These are phyloP conservation scores for Adrianichthys oophorus DNA, from an alignment of 2,797 vertebrate species.

Conservation along the genomic window DNA sequence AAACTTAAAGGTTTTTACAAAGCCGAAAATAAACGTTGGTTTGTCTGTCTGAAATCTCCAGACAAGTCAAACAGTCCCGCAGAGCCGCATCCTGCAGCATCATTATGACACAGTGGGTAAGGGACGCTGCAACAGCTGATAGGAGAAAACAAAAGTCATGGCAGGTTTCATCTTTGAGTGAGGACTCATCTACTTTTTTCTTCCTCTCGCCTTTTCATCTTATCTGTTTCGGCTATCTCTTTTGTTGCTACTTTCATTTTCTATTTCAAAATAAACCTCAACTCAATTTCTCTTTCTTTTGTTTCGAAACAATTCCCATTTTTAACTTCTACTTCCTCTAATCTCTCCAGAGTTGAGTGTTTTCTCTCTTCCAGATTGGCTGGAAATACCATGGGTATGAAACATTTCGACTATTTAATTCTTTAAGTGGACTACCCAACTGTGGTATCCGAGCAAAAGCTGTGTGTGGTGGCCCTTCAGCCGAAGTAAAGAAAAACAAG, in stretches of 20 bases:
- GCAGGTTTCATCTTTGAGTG: too few relatives aligned
- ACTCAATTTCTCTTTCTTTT: slow-evolving; percentile 42
- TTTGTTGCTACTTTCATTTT: slow-evolving; percentile 30
- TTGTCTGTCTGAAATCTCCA: too few relatives aligned
- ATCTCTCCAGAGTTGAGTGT: slow-evolving; percentile 10
- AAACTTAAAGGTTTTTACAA: too few relatives aligned
- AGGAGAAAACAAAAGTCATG: too few relatives aligned
- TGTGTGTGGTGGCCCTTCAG: slow-evolving; percentile 13
- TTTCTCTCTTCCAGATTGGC: slow-evolving; percentile 23
- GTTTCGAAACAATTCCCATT: slow-evolving; percentile 31
- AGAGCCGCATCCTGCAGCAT: too few relatives aligned
- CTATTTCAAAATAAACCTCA: slow-evolving; percentile 30
- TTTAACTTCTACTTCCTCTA: slow-evolving; percentile 2
- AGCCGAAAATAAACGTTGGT: too few relatives aligned
- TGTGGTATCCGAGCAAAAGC: slow-evolving; percentile 44
- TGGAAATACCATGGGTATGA: slow-evolving; percentile 21
- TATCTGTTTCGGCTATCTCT: slow-evolving; percentile 7
- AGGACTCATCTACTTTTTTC: slow-evolving; percentile 11
- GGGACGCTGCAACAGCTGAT: too few relatives aligned
- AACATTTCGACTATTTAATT: slow-evolving; percentile 39
- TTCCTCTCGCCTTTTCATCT: slow-evolving; percentile 1
- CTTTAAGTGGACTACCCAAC: slow-evolving; percentile 48
- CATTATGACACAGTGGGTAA: too few relatives aligned
- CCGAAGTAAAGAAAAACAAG: slow-evolving; percentile 9
- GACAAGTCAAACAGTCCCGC: too few relatives aligned